These are phyloP conservation scores for Hemicrepidius hirtus DNA, from an alignment of 2,888 invertebrate genomes.

Conservation along the genomic window DNA sequence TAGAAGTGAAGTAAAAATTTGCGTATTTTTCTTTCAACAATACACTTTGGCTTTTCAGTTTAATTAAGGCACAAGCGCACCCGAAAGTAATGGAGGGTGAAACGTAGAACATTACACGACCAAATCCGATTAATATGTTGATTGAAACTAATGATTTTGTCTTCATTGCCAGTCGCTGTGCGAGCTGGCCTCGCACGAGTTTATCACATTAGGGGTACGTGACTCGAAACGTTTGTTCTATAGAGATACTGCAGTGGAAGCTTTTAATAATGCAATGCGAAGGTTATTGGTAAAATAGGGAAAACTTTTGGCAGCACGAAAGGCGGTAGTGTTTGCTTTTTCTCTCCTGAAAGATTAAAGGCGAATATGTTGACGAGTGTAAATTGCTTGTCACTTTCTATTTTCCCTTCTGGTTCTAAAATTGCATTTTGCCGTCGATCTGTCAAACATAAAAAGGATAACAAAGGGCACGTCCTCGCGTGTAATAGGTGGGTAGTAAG, in stretches of 20 bases:
- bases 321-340: not conserved
- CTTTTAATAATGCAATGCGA: constrained; percentile 48
- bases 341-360: constrained; percentile 33
- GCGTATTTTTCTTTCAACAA: not conserved
- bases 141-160: constrained; percentile 70
- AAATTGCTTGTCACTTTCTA: constrained; percentile 49
- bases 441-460: constrained; percentile 54
- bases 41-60: constrained; percentile 35
- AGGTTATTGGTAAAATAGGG: constrained; percentile 48
- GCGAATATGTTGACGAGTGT: constrained; percentile 10
- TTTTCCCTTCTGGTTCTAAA: constrained; percentile 46
- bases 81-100: constrained; percentile 66
- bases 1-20: too few relatives aligned
- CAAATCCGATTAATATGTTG: constrained; percentile 70
- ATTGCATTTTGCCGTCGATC: constrained; percentile 51
- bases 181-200: constrained; percentile 63
- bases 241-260: constrained; percentile 50
- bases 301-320: constrained; percentile 34
- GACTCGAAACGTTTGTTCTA: constrained; percentile 63
- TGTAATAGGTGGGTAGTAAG: constrained; percentile 54
- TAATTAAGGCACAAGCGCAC: constrained; percentile 56
- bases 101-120: constrained; percentile 61
- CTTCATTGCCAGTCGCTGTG: constrained; percentile 67
- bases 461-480: constrained; percentile 51
- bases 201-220: constrained; percentile 68